phyloP scores from a whole-genome alignment of 2,888 invertebrate genomes.

The Lathronympha strigana region DNA sequence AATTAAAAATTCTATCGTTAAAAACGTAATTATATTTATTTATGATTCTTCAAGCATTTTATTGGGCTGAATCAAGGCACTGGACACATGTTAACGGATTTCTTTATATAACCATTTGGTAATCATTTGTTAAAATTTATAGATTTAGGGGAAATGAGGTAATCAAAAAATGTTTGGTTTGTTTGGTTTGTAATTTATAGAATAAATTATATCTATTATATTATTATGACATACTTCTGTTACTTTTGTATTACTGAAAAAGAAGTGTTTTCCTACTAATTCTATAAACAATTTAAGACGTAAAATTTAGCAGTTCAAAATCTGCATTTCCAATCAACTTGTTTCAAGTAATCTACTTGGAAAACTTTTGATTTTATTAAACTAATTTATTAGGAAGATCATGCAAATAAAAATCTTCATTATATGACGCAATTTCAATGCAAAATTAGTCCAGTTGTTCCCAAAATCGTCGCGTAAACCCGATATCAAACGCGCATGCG shows the following conservation, averaged over 20 bases:
- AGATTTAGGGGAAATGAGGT: conserved; percentile 29
- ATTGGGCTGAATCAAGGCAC: conserved; percentile 49
- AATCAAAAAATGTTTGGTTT: conserved; percentile 22
- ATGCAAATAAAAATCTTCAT: conserved; percentile 35
- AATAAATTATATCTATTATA: neutral
- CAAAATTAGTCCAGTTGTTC: conserved; percentile 37
- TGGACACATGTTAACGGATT: conserved; percentile 46
- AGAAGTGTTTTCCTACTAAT: neutral
- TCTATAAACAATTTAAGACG: too few species aligned
- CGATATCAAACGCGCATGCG: conserved; percentile 18
- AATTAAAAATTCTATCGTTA: conserved; percentile 61
- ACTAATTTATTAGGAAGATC: neutral
- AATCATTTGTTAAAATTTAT: conserved; percentile 34
- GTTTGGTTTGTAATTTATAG: conserved; percentile 1
- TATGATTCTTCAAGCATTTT: conserved; percentile 56
- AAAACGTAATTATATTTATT: conserved; percentile 53
- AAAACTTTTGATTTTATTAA: neutral
- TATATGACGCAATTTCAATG: conserved; percentile 34
- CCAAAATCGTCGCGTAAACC: conserved; percentile 30
- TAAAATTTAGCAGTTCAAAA: too few species aligned
- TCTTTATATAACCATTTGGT: conserved; percentile 20
- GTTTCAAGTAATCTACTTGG: neutral
- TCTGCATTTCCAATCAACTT: too few species aligned
- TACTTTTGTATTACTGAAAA: neutral
- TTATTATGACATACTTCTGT: neutral